Evolutionary conservation across 2,888 invertebrate species (phyloP).

Genomic region (Gymnocheta viridis): DNA sequence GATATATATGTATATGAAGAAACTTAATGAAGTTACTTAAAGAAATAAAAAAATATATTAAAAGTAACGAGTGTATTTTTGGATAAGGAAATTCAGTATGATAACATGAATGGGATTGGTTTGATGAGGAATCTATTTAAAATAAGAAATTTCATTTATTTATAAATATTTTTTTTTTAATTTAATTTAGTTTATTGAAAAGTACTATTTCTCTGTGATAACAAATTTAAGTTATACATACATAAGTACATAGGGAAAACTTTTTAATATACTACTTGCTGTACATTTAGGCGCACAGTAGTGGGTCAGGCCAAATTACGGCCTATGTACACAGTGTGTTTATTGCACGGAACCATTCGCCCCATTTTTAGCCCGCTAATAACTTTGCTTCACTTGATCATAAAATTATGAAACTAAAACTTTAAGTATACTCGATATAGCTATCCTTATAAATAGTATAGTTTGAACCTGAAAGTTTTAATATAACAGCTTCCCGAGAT

Average conservation of each 20-base stretch:
- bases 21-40: neutral
- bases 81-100: neutral
- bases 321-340: too few species aligned
- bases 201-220: neutral
- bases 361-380: too few species aligned
- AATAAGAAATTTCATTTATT: neutral
- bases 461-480: too few species aligned
- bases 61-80: neutral
- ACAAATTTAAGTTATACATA: neutral
- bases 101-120: neutral
- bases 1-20: conserved; percentile 19
- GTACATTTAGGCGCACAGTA: too few species aligned
- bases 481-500: too few species aligned
- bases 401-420: too few species aligned
- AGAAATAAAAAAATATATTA: conserved; percentile 5
- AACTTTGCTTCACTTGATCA: too few species aligned
- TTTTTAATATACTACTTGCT: too few species aligned
- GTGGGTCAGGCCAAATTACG: too few species aligned
- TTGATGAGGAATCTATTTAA: neutral
- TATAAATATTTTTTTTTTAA: neutral
- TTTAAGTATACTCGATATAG: too few species aligned
- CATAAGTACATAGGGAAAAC: neutral
- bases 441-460: too few species aligned
- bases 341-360: too few species aligned
- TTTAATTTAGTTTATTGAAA: conserved; percentile 45